Conservation (phyloP, 2,888 invertebrate genomes). For the Pyrochroa serraticornis region DNA sequence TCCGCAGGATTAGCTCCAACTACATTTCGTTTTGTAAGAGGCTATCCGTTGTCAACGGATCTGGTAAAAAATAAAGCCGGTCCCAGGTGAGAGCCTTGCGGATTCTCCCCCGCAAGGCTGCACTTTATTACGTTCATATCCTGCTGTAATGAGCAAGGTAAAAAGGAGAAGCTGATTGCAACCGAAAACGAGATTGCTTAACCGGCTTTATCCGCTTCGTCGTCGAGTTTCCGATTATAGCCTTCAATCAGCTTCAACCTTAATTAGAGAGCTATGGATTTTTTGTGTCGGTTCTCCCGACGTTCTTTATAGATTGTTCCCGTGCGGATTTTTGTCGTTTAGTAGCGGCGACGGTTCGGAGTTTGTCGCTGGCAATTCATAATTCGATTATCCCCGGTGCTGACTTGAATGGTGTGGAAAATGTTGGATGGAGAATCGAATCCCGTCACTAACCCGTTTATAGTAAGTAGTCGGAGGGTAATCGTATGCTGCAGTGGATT, state of each 20-base stretch:
- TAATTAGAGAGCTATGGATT: too few species aligned
- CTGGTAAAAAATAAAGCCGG: neutral
- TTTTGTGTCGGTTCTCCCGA: too few species aligned
- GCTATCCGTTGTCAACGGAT: neutral
- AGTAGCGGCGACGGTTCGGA: too few species aligned
- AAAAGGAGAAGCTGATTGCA: neutral
- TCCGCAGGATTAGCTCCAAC: too few species aligned
- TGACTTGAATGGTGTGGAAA: neutral
- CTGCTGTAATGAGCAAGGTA: conserved; percentile 1
- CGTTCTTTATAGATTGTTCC: too few species aligned
- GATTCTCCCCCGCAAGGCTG: neutral
- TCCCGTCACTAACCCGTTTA: conserved; percentile 10
- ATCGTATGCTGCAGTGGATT: conserved; percentile 12
- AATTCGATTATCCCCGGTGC: conserved; percentile 1
- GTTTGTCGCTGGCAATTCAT: too few species aligned
- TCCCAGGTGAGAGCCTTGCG: neutral
- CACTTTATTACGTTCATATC: conserved; percentile 7
- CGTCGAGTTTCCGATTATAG: conserved; percentile 3
- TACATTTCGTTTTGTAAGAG: too few species aligned
- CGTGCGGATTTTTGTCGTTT: too few species aligned
- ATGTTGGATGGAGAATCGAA: conserved; percentile 14
- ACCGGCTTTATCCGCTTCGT: neutral
- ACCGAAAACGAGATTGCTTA: neutral
- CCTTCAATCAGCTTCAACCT: conserved; percentile 1
- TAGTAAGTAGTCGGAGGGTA: conserved; percentile 11